Evolutionary conservation across 2,888 invertebrate genomes (phyloP).

Genomic region (Parnassius mnemosyne): DNA sequence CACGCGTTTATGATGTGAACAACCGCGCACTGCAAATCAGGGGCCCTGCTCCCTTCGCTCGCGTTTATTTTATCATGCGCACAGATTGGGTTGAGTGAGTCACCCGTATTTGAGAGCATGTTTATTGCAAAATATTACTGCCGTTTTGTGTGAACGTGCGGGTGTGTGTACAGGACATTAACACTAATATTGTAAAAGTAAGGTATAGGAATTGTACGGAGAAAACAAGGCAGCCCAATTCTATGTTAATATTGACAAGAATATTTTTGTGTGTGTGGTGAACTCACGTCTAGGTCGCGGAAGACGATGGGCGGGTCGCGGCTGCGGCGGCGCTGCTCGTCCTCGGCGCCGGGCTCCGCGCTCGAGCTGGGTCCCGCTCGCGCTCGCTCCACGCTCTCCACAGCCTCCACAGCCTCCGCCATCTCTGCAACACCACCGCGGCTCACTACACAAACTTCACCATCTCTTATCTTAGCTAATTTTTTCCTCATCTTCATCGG

Average conservation of each 20-base stretch:
- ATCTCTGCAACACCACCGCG: constrained; percentile 46
- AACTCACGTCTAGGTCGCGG: constrained; percentile 86
- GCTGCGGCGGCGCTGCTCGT: constrained; percentile 85
- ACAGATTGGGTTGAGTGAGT: background rate
- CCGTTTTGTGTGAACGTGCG: background rate
- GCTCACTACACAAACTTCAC: no score
- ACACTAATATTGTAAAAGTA: no score
- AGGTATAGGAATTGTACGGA: no score
- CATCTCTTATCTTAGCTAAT: no score
- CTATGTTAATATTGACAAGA: no score
- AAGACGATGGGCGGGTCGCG: constrained; percentile 91
- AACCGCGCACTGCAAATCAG: background rate
- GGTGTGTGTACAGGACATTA: no score
- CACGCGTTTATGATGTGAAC: background rate
- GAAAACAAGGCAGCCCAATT: no score
- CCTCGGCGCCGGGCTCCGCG: constrained; percentile 80
- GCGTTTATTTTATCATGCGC: background rate
- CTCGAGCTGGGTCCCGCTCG: constrained; percentile 70
- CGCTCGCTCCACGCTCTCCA: constrained; percentile 55
- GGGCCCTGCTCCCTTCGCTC: background rate
- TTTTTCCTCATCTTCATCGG: no score
- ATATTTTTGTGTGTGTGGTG: background rate
- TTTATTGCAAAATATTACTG: background rate
- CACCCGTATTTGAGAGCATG: background rate
- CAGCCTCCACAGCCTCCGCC: constrained; percentile 69